Base-by-base conservation (phyloP, 2,888 invertebrate species). In the Poecilobothrus nobilitatus region DNA sequence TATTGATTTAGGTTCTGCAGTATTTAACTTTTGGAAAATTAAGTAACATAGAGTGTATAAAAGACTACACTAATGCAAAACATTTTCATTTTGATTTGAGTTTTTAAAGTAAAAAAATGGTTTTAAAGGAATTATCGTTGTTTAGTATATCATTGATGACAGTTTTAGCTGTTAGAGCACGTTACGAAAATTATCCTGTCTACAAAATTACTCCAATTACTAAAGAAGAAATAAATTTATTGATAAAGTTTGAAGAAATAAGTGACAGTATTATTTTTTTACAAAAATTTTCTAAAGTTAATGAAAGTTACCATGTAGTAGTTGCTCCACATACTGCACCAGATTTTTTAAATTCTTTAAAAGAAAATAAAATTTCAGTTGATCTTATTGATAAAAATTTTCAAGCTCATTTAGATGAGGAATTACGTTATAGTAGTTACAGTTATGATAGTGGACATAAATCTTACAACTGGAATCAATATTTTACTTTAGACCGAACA, bases 181-280 rank as follows among this genome's bases (percentile, higher is more conserved):
- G 78, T 65, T 89, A 84, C 74, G 83, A 86, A 69, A 85, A 86
- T 27, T 87, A 86, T 73, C 85, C 84, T 21, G 82, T 90, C 18
- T 88, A 85, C 73, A 84, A 86, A 75, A 79, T 89, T 5, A 78
- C 78, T 27, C 86, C 89, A 2, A 74, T 79, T 37, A 84, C 78
- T 69, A 77, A 80, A n/a, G 80, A 83, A 0, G 84, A 88, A 67
- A 76, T 88, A 62, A 75, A 79, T 0, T 82, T 83, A 65, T 77
- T 89, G 0, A 83, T 82, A 69, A 76, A 83, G 4, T 74, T 88
- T 68, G 78, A 83, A 66, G 73, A 71, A 70, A 66, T 79, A 21
- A 78, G 81, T 68, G 78, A 82, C 70, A 83, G 79, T 0, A 74
- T 86, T 9, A 79, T 84, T 68, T 85, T 86, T 71, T 81, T 85